Conservation (phyloP, 2,888 invertebrate species). For the Callimorpha dominula region DNA sequence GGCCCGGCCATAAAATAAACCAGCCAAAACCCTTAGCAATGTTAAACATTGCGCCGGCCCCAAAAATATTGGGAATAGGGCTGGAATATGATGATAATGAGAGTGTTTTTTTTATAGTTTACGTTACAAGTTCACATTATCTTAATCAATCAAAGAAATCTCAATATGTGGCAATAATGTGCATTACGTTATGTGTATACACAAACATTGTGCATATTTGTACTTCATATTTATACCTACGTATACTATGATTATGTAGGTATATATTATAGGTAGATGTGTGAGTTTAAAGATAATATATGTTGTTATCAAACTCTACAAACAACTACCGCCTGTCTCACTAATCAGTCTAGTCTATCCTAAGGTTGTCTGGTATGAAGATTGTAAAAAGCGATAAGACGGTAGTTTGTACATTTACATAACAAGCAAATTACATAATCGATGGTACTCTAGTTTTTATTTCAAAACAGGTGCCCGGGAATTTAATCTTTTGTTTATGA, state of each 20-base stretch:
- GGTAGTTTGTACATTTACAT: neutral
- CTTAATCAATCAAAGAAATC: neutral
- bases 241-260: neutral
- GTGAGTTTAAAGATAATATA: neutral
- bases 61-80: too few relatives aligned
- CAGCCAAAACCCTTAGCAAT: too few relatives aligned
- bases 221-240: too few relatives aligned
- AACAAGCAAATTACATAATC: neutral
- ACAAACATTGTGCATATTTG: neutral
- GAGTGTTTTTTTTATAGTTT: too few relatives aligned
- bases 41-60: too few relatives aligned
- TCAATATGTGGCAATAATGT: neutral
- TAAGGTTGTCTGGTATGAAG: conserved; percentile 1
- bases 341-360: neutral
- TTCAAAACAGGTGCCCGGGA: too few relatives aligned
- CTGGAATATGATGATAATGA: too few relatives aligned
- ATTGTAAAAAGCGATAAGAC: neutral
- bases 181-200: neutral
- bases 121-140: too few relatives aligned
- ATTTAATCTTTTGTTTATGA: too few relatives aligned
- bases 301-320: neutral
- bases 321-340: neutral
- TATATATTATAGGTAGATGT: neutral
- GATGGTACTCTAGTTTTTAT: neutral
- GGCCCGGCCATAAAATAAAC: too few relatives aligned